A percentile compares a stretch with the other conserved stretches of the same genome.
Evolutionary conservation across 2,797 vertebrate species (phyloP).

Genomic region (Synanceia verrucosa): DNA sequence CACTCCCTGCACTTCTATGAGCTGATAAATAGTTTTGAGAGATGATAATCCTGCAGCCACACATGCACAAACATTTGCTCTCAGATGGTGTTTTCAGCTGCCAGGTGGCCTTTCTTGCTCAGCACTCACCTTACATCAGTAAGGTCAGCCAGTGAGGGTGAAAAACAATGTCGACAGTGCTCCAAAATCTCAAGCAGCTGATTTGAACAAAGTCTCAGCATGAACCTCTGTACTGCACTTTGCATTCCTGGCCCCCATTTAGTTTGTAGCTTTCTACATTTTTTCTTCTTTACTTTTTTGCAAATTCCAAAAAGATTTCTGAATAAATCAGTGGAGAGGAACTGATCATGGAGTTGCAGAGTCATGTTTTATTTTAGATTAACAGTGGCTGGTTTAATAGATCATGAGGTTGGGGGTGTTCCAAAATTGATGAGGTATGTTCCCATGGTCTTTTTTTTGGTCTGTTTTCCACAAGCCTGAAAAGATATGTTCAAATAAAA

Average conservation of each 20-base stretch:
- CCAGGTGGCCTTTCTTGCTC: slow-evolving; percentile 13
- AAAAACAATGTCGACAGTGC: not conserved
- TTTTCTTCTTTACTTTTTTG: not conserved
- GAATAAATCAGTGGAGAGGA: not conserved
- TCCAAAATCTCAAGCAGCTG: slow-evolving; percentile 20
- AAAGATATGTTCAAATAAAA: not conserved
- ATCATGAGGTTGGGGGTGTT: not conserved
- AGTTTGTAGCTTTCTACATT: not conserved
- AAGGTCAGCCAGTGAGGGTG: slow-evolving; percentile 24
- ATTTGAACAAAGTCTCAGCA: slow-evolving; percentile 3
- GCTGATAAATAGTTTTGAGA: slow-evolving; percentile 5
- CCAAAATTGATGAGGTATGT: not conserved
- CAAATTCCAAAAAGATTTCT: not conserved
- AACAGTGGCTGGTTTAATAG: not conserved
- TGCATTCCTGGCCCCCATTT: not conserved
- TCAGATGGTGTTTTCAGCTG: slow-evolving; percentile 18
- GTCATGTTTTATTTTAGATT: not conserved
- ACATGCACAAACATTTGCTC: slow-evolving; percentile 31
- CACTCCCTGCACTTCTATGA: slow-evolving; percentile 3
- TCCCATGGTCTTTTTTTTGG: not conserved
- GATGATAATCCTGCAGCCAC: slow-evolving; percentile 35
- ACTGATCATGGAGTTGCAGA: not conserved
- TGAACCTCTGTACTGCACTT: not conserved
- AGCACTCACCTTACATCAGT: not conserved
- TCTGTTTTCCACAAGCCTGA: not conserved